A percentile compares a stretch with the other conserved stretches of the same genome.
Conservation (phyloP, 2,113 vertebrate genomes). For the Phalacrocorax carbo region DNA sequence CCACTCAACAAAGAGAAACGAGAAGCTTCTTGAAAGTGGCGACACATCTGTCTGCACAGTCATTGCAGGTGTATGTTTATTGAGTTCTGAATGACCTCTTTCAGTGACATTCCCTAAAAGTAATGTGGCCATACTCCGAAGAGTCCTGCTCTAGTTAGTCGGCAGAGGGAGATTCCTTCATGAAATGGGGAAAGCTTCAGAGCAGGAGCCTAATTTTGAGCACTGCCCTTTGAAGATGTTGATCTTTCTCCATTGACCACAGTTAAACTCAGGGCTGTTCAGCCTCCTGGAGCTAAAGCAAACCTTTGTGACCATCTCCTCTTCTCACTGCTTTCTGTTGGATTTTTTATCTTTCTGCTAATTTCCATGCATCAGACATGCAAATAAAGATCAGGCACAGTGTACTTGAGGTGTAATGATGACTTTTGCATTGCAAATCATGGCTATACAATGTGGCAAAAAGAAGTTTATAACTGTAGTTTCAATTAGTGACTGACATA, state of each 20-base stretch:
- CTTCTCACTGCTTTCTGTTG: neutral
- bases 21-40: neutral
- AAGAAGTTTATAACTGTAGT: neutral
- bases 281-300: neutral
- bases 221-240: neutral
- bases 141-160: neutral
- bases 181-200: neutral
- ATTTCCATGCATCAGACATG: neutral
- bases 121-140: neutral
- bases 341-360: neutral
- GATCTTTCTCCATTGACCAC: neutral
- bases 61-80: neutral
- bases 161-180: neutral
- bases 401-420: neutral
- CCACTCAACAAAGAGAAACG: neutral
- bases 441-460: neutral
- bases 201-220: neutral
- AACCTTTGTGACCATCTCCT: neutral
- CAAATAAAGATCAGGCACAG: neutral
- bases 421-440: neutral
- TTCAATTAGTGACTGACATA: neutral
- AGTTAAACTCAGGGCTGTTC: neutral
- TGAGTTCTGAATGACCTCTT: neutral
- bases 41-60: neutral
- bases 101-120: neutral